A percentile compares a stretch with the other conserved stretches of the same genome.
Conservation (phyloP, 1,140 invertebrate species). For the Fragariocoptes setiger region DNA sequence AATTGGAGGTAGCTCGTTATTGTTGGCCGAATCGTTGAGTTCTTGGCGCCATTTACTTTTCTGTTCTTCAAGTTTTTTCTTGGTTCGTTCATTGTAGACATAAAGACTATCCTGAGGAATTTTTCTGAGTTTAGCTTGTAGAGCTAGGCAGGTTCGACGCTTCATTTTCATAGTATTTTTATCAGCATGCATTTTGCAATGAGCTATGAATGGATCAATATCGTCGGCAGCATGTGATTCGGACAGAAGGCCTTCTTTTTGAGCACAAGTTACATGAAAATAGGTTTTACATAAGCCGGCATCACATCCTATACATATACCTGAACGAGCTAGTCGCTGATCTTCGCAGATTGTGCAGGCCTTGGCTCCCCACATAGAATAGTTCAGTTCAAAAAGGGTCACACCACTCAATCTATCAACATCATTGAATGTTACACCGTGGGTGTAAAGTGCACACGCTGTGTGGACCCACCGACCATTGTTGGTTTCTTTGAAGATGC, state of each 20-base stretch:
- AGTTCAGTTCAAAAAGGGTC: slow-evolving; percentile 79
- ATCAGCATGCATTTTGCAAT: slow-evolving; percentile 37
- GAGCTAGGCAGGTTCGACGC: slow-evolving; percentile 53
- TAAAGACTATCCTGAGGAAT: neutral
- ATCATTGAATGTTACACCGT: slow-evolving; percentile 85
- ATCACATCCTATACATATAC: slow-evolving; percentile 82
- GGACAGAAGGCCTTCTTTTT: slow-evolving; percentile 58
- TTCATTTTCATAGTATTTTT: slow-evolving; percentile 16
- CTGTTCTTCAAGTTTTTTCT: neutral
- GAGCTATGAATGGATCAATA: slow-evolving; percentile 84
- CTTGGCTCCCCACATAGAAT: slow-evolving; percentile 71
- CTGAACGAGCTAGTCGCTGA: slow-evolving; percentile 46
- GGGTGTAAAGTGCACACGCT: slow-evolving; percentile 78
- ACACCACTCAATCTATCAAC: slow-evolving; percentile 37
- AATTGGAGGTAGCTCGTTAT: slow-evolving; percentile 24
- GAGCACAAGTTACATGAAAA: slow-evolving; percentile 92
- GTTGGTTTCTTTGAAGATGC: slow-evolving; percentile 84
- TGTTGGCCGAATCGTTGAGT: too few relatives aligned
- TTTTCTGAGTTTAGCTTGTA: slow-evolving; percentile 35
- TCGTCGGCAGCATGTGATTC: slow-evolving; percentile 62
- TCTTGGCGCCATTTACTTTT: neutral
- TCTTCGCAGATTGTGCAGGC: slow-evolving; percentile 57
- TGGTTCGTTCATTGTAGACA: slow-evolving; percentile 1
- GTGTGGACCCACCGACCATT: slow-evolving; percentile 84
- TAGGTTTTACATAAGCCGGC: slow-evolving; percentile 85